Conservation (phyloP, 2,113 vertebrate species). For the Phyllostomus discolor region DNA sequence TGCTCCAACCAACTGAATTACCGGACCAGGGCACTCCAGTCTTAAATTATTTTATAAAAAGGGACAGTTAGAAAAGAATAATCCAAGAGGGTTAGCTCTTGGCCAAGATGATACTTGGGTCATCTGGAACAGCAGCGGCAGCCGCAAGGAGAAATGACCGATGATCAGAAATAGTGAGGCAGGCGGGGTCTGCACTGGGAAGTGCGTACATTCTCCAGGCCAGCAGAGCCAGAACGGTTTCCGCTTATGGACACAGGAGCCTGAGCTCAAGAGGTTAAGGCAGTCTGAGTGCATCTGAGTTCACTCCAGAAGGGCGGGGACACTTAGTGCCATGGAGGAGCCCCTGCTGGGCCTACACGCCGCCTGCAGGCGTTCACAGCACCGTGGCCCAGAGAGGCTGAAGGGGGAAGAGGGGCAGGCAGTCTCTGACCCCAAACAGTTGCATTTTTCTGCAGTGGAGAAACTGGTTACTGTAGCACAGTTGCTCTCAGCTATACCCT, state of each 20-base stretch:
- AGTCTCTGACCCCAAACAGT: neutral
- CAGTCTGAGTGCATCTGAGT: neutral
- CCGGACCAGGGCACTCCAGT: no score
- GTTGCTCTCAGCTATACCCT: neutral
- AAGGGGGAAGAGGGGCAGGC: neutral
- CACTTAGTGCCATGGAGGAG: neutral
- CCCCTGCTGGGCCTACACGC: neutral
- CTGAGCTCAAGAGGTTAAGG: neutral
- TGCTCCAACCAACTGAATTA: no score
- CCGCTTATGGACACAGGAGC: neutral
- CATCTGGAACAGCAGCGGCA: neutral
- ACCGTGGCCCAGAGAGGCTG: neutral
- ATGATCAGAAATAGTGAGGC: neutral
- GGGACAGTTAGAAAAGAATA: neutral
- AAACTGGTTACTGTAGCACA: neutral
- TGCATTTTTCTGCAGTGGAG: neutral
- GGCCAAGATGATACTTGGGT: neutral
- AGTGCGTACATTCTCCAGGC: neutral
- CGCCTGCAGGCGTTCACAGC: neutral
- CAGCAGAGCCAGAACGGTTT: neutral
- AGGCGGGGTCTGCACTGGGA: neutral
- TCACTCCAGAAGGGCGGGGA: conserved; percentile 49
- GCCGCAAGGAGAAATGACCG: neutral
- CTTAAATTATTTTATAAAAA: neutral
- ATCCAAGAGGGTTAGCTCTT: neutral